Conservation (phyloP, 2,113 vertebrate genomes). For the Thamnophis sirtalis region DNA sequence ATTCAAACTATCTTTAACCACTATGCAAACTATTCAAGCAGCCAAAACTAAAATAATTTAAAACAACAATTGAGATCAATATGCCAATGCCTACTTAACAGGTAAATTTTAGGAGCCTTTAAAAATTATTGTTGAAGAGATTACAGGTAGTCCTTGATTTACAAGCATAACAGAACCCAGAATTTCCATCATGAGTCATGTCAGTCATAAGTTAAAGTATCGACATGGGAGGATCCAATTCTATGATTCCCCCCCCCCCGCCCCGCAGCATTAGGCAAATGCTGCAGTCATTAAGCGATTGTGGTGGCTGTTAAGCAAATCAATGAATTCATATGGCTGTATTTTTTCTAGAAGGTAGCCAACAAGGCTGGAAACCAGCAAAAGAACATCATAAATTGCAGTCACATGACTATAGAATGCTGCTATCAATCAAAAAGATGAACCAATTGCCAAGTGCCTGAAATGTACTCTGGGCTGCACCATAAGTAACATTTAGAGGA, state of each 20-base stretch:
- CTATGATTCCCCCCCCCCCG: background rate
- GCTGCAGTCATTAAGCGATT: background rate
- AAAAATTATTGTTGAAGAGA: background rate
- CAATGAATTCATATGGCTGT: background rate
- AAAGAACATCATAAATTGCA: background rate
- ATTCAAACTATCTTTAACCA: background rate
- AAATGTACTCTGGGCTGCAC: background rate
- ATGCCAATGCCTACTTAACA: background rate
- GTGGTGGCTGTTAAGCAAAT: background rate
- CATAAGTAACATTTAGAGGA: background rate
- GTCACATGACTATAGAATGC: background rate
- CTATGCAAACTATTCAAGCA: background rate
- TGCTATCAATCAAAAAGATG: background rate
- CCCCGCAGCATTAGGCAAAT: background rate
- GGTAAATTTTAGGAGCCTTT: background rate
- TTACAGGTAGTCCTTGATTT: background rate
- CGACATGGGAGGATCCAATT: background rate
- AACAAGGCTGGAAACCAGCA: background rate
- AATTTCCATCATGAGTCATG: background rate
- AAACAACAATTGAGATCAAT: background rate
- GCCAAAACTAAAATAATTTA: background rate
- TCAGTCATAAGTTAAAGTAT: background rate
- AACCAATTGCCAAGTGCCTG: background rate
- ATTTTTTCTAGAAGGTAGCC: background rate
- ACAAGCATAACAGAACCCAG: background rate